Percentiles rank a stretch among this genome's conserved stretches.
phyloP scores from a whole-genome alignment of 1,140 invertebrate species.

The Drosophila erecta region DNA sequence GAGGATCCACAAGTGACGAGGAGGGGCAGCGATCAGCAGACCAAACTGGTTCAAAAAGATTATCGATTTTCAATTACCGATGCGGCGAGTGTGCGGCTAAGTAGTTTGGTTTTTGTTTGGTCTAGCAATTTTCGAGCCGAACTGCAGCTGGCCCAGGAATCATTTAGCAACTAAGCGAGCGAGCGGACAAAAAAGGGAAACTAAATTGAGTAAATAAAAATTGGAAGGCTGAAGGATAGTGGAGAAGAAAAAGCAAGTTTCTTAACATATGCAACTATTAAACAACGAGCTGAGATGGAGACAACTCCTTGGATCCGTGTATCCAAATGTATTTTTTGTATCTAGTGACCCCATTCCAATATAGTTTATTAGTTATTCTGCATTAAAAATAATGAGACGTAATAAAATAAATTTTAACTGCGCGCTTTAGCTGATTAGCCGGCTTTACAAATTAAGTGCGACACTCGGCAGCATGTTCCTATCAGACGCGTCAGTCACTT shows the following conservation, averaged over 20 bases:
- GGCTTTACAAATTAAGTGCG: slow-evolving; percentile 69
- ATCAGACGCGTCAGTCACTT: slow-evolving; percentile 36
- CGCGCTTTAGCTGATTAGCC: slow-evolving; percentile 18
- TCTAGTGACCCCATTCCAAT: no score
- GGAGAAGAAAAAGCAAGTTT: background rate
- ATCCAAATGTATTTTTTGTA: no score
- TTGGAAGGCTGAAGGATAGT: slow-evolving; percentile 5
- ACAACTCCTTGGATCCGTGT: no score
- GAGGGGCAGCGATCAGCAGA: slow-evolving; percentile 33
- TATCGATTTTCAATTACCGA: slow-evolving; percentile 82
- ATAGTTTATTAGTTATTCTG: no score
- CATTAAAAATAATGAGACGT: no score
- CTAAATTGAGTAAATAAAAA: slow-evolving; percentile 43
- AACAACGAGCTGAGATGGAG: no score
- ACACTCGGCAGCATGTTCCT: slow-evolving; percentile 70
- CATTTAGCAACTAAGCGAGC: slow-evolving; percentile 52
- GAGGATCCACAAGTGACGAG: slow-evolving; percentile 20
- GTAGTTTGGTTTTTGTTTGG: slow-evolving; percentile 83
- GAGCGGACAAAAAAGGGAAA: slow-evolving; percentile 16
- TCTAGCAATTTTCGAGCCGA: slow-evolving; percentile 74
- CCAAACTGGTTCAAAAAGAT: slow-evolving; percentile 82
- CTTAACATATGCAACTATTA: background rate
- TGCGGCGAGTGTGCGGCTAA: slow-evolving; percentile 78
- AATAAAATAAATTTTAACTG: background rate
- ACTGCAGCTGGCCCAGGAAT: slow-evolving; percentile 62